A percentile compares a stretch with the other conserved stretches of the same genome.
These are phyloP conservation scores for Dromococcyx pavoninus DNA, from an alignment of 2,797 vertebrate genomes.

Conservation along the genomic window DNA sequence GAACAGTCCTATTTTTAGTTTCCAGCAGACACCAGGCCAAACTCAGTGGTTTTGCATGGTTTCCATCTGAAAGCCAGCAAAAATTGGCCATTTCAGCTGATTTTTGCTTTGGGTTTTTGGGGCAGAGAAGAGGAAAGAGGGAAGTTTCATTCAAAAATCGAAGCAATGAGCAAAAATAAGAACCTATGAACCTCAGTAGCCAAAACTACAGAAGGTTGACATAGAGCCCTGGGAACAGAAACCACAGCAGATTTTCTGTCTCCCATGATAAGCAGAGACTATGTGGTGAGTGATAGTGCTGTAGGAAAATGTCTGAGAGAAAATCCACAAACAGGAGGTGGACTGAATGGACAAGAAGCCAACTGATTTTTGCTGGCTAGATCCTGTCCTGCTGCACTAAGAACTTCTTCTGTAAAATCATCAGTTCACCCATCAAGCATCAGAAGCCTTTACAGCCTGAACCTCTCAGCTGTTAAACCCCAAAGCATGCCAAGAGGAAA, in stretches of 20 bases:
- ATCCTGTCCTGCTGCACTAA: neutral
- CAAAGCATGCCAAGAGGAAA: neutral
- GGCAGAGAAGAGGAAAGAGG: neutral
- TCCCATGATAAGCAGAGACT: conserved; percentile 43
- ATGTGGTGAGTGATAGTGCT: neutral
- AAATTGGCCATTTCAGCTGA: conserved; percentile 53
- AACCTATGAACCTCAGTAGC: neutral
- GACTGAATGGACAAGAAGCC: neutral
- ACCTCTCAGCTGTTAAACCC: conserved; percentile 27
- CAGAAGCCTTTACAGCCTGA: neutral
- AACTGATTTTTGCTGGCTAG: neutral
- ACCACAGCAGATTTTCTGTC: conserved; percentile 46
- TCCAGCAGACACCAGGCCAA: conserved; percentile 37
- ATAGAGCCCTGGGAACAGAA: conserved; percentile 53
- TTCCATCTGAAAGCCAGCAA: conserved; percentile 43
- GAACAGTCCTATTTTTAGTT: conserved; percentile 51
- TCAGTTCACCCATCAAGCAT: neutral
- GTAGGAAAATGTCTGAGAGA: conserved; percentile 15
- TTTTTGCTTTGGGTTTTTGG: conserved; percentile 51
- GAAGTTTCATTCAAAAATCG: conserved; percentile 46
- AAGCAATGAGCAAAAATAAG: conserved; percentile 29
- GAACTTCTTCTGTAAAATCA: neutral
- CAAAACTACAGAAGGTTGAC: conserved; percentile 47
- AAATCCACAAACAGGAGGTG: conserved; percentile 7
- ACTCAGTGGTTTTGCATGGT: conserved; percentile 56